These are phyloP conservation scores for Drosophila pseudoobscura DNA, from an alignment of 1,140 invertebrate genomes.

Conservation along the genomic window DNA sequence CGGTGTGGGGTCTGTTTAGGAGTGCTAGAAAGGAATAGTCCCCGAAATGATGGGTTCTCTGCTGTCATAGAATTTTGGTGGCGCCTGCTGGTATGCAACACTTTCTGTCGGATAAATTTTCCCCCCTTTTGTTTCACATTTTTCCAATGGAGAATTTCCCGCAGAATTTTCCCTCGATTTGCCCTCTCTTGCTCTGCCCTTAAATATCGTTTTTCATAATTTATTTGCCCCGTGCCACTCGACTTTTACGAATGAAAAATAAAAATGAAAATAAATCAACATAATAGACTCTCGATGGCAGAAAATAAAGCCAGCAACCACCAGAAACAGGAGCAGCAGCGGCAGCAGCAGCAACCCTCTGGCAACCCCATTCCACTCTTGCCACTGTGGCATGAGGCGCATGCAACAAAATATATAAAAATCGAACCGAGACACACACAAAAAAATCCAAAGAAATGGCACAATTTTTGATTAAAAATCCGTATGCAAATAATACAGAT, in stretches of 20 bases:
- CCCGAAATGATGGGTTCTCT: no score
- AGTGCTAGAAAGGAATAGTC: no score
- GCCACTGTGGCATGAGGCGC: background rate
- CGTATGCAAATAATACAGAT: conserved; percentile 64
- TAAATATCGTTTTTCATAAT: conserved; percentile 56
- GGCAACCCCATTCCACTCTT: no score
- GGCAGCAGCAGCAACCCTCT: conserved; percentile 63
- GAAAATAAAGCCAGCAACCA: conserved; percentile 49
- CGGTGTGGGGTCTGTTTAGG: conserved; percentile 2
- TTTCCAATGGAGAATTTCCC: conserved; percentile 12
- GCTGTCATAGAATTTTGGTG: conserved; percentile 27
- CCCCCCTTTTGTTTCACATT: no score
- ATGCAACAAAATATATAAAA: conserved; percentile 43
- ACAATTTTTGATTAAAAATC: conserved; percentile 77
- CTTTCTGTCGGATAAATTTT: conserved; percentile 13
- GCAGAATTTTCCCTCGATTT: background rate
- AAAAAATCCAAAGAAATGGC: conserved; percentile 48
- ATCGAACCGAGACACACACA: conserved; percentile 47
- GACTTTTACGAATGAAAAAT: conserved; percentile 50
- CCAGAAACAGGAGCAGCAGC: conserved; percentile 24
- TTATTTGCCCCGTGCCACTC: conserved; percentile 55
- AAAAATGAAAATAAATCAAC: conserved; percentile 78
- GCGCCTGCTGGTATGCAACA: conserved; percentile 44
- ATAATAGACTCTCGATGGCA: conserved; percentile 67
- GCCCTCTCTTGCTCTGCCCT: conserved; percentile 11